These are phyloP conservation scores for Epinotia ramella DNA, from an alignment of 2,888 invertebrate genomes.

Conservation along the genomic window DNA sequence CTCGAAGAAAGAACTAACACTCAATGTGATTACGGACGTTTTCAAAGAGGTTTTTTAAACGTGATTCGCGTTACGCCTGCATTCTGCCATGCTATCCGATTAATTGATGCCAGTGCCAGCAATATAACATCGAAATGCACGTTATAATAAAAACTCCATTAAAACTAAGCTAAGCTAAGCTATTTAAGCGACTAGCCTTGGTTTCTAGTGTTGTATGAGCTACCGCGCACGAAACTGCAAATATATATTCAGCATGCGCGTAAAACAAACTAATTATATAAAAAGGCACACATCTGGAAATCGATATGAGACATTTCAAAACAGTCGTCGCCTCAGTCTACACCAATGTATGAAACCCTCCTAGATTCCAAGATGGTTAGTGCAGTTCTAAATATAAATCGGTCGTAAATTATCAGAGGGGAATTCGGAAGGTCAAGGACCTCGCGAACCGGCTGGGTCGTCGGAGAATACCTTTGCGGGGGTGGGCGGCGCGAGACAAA, in stretches of 20 bases:
- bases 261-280: background rate
- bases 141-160: background rate
- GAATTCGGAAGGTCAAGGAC: conserved; percentile 82
- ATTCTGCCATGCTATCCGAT: background rate
- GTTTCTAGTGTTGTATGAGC: background rate
- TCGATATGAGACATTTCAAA: background rate
- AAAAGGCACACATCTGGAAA: background rate
- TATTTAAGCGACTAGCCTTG: background rate
- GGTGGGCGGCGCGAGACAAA: conserved; percentile 54
- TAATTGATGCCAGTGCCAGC: background rate
- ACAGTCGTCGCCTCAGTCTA: background rate
- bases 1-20: background rate
- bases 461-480: conserved; percentile 62
- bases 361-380: conserved; percentile 64
- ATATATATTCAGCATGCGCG: background rate
- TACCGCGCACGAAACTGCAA: background rate
- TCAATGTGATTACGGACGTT: background rate
- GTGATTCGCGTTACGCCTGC: background rate
- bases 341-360: conserved; percentile 42
- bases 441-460: conserved; percentile 74
- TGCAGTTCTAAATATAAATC: conserved; percentile 80
- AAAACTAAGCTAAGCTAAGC: background rate
- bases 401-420: conserved; percentile 68
- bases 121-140: background rate
- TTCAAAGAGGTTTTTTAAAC: background rate